These are phyloP conservation scores for Andrena bicolor DNA, from an alignment of 2,888 invertebrate genomes.

Conservation along the genomic window DNA sequence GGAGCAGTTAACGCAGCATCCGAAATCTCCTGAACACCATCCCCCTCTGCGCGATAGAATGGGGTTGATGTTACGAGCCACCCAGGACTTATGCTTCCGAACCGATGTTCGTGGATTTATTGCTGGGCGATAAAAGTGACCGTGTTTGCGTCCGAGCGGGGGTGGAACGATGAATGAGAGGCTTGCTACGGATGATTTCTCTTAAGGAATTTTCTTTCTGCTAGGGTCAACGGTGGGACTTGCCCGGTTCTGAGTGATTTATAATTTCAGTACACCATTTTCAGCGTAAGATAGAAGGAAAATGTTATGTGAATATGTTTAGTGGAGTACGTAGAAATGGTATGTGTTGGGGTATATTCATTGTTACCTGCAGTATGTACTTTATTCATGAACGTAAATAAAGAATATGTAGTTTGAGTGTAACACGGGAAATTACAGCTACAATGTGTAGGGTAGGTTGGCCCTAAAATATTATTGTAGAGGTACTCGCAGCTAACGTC, in stretches of 20 bases:
- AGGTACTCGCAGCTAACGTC: background rate
- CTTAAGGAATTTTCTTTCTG: background rate
- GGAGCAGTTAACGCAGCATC: constrained; percentile 35
- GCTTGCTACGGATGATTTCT: background rate
- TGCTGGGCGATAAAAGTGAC: constrained; percentile 10
- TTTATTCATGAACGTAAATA: too few relatives aligned
- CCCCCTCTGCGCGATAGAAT: background rate
- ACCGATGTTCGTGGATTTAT: constrained; percentile 31
- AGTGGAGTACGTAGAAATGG: too few relatives aligned
- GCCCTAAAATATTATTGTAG: too few relatives aligned
- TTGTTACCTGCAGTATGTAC: too few relatives aligned
- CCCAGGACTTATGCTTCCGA: constrained; percentile 1
- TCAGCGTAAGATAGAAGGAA: background rate
- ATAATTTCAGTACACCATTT: background rate
- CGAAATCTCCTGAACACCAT: constrained; percentile 50
- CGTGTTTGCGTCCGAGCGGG: constrained; percentile 1
- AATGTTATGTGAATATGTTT: too few relatives aligned
- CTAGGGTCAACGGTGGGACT: background rate
- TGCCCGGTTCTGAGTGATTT: background rate
- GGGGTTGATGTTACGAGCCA: background rate
- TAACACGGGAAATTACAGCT: too few relatives aligned
- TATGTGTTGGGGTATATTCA: too few relatives aligned
- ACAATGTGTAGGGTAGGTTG: background rate
- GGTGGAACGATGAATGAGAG: background rate
- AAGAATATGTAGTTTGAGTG: too few relatives aligned